Evolutionary conservation across 1,140 invertebrate species (phyloP).

Genomic region (Parapsyche elsis): DNA sequence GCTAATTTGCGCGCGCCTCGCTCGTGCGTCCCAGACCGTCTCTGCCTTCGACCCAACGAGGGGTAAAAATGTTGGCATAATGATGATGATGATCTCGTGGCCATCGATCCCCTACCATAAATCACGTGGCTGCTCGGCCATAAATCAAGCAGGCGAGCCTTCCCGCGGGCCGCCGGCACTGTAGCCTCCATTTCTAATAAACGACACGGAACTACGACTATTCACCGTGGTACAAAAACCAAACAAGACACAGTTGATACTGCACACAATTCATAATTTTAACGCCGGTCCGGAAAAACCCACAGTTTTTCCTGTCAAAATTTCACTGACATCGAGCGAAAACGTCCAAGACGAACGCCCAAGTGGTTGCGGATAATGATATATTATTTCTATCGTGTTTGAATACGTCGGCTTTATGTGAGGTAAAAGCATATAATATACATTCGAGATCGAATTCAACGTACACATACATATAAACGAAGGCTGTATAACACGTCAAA

Average conservation of each 20-base stretch:
- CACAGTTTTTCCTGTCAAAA: neutral
- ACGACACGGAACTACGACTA: conserved; percentile 35
- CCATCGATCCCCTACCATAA: conserved; percentile 46
- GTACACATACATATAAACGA: neutral
- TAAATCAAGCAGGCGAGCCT: conserved; percentile 40
- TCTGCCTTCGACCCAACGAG: neutral
- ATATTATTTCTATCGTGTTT: conserved; percentile 2
- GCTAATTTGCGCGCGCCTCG: conserved; percentile 34
- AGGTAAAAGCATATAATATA: conserved; percentile 1
- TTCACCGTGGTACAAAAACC: neutral
- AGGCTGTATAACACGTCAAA: conserved; percentile 39
- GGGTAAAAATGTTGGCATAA: conserved; percentile 47
- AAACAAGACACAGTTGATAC: neutral
- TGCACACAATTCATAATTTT: neutral
- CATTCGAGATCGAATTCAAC: conserved; percentile 5
- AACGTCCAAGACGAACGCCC: too few species aligned
- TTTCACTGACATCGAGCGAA: neutral
- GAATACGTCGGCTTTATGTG: conserved; percentile 8
- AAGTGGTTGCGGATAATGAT: neutral
- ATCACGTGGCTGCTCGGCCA: conserved; percentile 32
- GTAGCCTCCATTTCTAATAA: conserved; percentile 32
- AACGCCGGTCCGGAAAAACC: neutral
- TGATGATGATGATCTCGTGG: conserved; percentile 47
- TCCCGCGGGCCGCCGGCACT: conserved; percentile 23
- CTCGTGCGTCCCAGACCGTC: conserved; percentile 3